Evolutionary conservation across 2,797 vertebrate species (phyloP).

Genomic region (Limnodromus scolopaceus): DNA sequence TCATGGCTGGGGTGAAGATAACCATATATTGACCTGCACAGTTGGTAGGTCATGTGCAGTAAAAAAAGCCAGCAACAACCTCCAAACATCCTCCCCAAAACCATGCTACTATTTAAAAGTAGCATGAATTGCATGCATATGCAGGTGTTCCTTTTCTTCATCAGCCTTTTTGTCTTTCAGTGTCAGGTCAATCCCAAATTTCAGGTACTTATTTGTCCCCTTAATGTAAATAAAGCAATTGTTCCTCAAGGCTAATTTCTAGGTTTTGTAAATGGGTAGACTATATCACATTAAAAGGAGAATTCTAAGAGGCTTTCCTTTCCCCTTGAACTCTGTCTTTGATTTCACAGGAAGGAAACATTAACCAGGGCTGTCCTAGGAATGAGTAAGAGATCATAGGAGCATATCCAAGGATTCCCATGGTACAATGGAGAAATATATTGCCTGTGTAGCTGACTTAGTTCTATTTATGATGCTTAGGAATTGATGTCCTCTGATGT

Average conservation of each 20-base stretch:
- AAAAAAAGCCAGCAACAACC: background rate
- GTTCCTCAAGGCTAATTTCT: background rate
- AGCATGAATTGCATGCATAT: background rate
- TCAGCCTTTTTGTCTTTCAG: background rate
- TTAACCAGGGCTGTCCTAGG: constrained; percentile 16
- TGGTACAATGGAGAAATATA: background rate
- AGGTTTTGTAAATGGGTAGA: background rate
- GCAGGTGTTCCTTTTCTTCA: background rate
- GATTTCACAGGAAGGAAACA: background rate
- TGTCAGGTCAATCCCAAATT: background rate
- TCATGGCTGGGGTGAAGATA: background rate
- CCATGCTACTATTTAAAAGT: background rate
- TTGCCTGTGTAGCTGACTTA: constrained; percentile 7
- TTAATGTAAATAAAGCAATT: background rate
- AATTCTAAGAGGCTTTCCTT: background rate
- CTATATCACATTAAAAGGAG: background rate
- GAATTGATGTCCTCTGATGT: constrained; percentile 6
- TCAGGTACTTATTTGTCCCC: background rate
- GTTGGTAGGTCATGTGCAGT: background rate
- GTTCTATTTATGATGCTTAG: background rate
- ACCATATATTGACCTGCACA: background rate
- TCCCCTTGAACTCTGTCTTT: background rate
- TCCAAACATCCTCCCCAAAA: background rate
- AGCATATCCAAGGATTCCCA: constrained; percentile 55
- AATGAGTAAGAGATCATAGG: constrained; percentile 51